Base-by-base conservation (phyloP, 2,888 invertebrate species). In the Cantharis flavilabris region DNA sequence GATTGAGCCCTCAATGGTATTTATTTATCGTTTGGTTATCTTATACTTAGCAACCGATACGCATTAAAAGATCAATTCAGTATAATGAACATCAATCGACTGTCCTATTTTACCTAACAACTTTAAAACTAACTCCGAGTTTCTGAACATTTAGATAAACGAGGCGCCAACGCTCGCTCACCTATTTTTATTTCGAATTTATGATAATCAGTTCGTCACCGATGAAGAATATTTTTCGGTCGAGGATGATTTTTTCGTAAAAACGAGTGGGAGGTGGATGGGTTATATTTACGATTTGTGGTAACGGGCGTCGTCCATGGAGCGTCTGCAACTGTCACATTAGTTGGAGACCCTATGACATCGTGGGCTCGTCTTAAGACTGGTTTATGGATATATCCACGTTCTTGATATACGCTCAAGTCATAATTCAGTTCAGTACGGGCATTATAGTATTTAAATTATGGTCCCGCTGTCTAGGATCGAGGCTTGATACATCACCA, bases 391-490 rank as follows among this genome's bases (percentile, higher is more conserved):
- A 11, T 72, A 71, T 67, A 75, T 77, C 76, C 77, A 71, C 77
- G 64, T 33, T 73, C 76, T 74, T 64, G 70, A 69, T 71, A 74
- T 75, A 74, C 70, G 70, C 62, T 75, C 49, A 63, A 73, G 78
- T 78, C 81, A 80, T 82, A 82, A 82, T 82, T 82, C 82, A 82
- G 77, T 80, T 77, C 77, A 78, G 77, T 77, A 80, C 79, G 75
- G 65, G 81, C 82, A 82, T 81, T 83, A 82, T 81, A 81, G 79
- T 81, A 81, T 81, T 82, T 82, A 83, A 83, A 83, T 81, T 82
- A 83, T 83, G 81, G 81, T 79, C 82, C 81, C 81, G 80, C 78
- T 75, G 76, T 74, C 82, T 80, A 77, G 79, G 80, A 82, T 83
- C 82, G 80, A 81, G 82, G 76, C 81, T 83, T 82, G 83, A 83